Percentiles rank a stretch among this genome's conserved stretches.
phyloP scores from a whole-genome alignment of 2,797 vertebrate species.

The Arnoldichthys spilopterus region DNA sequence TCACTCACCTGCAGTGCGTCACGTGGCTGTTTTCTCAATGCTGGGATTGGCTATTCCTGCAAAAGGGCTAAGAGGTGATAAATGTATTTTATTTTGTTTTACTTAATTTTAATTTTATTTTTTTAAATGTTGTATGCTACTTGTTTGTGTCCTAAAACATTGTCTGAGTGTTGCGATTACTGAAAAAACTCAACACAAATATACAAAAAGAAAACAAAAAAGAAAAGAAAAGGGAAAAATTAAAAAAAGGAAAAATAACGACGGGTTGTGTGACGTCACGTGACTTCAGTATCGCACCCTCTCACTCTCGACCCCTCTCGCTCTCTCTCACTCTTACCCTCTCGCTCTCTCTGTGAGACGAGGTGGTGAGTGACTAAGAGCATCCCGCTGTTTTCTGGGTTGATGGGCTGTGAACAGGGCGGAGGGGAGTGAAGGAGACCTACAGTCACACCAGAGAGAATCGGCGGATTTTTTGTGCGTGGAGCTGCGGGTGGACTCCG shows the following conservation, averaged over 20 bases:
- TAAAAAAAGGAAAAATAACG: no score
- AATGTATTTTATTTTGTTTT: neutral
- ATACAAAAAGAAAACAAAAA: neutral
- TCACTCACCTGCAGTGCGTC: neutral
- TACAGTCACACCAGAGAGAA: slow-evolving; percentile 14
- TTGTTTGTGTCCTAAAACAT: no score
- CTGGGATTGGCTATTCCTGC: neutral
- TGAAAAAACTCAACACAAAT: no score
- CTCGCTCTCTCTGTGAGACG: slow-evolving; percentile 37
- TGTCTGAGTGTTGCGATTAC: no score
- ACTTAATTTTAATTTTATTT: neutral
- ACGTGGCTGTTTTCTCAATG: neutral
- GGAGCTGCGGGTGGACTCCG: slow-evolving; percentile 6
- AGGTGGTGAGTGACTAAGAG: slow-evolving; percentile 50
- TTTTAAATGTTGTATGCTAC: neutral
- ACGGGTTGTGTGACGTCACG: slow-evolving; percentile 55
- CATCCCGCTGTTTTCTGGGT: slow-evolving; percentile 53
- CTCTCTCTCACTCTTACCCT: slow-evolving; percentile 20
- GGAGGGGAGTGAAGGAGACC: slow-evolving; percentile 12
- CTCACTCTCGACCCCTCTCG: neutral
- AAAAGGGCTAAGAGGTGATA: neutral
- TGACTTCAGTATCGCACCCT: slow-evolving; percentile 37
- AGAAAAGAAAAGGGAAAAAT: no score
- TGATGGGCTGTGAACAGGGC: slow-evolving; percentile 50
- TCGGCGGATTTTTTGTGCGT: slow-evolving; percentile 12